Conservation (phyloP, 1,140 invertebrate species). For the Maniola jurtina region DNA sequence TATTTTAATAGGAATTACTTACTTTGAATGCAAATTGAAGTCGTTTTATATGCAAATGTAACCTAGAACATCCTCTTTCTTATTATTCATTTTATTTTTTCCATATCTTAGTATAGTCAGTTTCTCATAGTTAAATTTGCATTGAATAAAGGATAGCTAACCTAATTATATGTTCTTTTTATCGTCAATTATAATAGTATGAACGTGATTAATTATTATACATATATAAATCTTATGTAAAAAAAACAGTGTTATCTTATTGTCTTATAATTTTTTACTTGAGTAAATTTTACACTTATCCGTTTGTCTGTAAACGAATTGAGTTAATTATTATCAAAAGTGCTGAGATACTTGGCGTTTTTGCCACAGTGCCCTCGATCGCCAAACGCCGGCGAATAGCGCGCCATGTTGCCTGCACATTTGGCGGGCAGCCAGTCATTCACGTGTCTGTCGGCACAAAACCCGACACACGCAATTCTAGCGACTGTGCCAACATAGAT, state of each 20-base stretch:
- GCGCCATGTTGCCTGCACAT: slow-evolving; percentile 33
- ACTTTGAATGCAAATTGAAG: slow-evolving; percentile 21
- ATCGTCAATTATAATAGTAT: not conserved
- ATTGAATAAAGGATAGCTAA: not conserved
- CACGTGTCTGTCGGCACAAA: slow-evolving; percentile 34
- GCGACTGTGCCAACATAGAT: slow-evolving; percentile 42
- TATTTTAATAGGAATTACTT: slow-evolving; percentile 16
- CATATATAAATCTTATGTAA: not conserved
- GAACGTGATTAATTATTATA: not conserved
- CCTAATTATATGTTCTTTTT: not conserved
- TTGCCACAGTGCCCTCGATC: slow-evolving; percentile 53
- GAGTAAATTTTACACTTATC: too few species aligned
- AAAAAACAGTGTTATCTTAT: too few species aligned
- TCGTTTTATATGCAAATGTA: slow-evolving; percentile 20
- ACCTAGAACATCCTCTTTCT: not conserved
- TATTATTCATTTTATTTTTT: not conserved
- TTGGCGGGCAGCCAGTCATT: slow-evolving; percentile 56
- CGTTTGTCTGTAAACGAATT: too few species aligned
- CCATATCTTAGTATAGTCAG: not conserved
- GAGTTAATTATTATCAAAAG: not conserved
- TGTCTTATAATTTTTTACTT: too few species aligned
- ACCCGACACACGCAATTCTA: slow-evolving; percentile 21
- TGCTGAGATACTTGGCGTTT: not conserved
- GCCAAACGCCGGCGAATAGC: slow-evolving; percentile 46
- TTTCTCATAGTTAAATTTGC: slow-evolving; percentile 1